A percentile compares a stretch with the other conserved stretches of the same genome.
Conservation (phyloP, 2,113 vertebrate species). For the Psilopsiagon aymara region DNA sequence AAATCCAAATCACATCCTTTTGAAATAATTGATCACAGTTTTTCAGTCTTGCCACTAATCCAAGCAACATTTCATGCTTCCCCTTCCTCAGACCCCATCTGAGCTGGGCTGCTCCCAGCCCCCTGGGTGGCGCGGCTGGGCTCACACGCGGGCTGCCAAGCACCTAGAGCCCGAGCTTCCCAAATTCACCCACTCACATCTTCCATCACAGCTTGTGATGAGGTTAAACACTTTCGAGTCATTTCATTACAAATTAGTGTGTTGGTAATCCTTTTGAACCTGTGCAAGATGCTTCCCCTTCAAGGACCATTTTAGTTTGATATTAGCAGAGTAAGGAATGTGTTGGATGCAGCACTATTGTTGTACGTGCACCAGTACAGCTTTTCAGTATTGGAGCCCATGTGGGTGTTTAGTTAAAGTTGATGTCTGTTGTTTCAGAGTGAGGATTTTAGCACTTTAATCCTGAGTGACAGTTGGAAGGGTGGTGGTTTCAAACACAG, state of each 20-base stretch:
- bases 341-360: neutral
- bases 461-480: conserved; percentile 66
- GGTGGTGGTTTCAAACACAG: conserved; percentile 55
- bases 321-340: neutral
- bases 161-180: neutral
- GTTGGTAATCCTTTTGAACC: neutral
- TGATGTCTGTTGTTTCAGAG: conserved; percentile 9
- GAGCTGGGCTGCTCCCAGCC: neutral
- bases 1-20: neutral
- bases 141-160: neutral
- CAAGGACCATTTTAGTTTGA: neutral
- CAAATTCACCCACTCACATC: rapidly evolving
- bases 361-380: neutral
- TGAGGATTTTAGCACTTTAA: conserved; percentile 39
- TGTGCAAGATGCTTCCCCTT: neutral
- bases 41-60: neutral
- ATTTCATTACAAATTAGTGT: rapidly evolving
- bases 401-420: neutral
- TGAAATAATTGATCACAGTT: neutral
- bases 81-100: neutral
- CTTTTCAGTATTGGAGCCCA: neutral
- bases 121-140: neutral
- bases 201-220: neutral
- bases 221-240: neutral
- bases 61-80: neutral